Conservation (phyloP, 1,140 invertebrate genomes). For the Drosophila funebris region DNA sequence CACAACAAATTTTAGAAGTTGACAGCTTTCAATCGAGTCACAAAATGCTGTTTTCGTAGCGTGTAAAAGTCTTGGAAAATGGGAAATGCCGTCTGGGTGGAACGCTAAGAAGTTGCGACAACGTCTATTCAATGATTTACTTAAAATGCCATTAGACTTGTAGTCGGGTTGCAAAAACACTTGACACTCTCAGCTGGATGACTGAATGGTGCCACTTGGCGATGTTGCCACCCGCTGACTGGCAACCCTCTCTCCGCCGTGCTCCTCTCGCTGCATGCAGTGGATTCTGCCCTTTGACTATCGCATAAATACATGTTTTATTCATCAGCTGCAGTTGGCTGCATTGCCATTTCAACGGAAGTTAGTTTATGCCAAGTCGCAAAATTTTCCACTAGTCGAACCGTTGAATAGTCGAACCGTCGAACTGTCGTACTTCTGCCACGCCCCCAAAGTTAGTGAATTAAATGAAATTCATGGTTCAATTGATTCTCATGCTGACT, state of each 20-base stretch:
- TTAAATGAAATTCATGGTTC: constrained; percentile 66
- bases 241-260: neutral
- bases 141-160: constrained; percentile 61
- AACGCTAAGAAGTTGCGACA: constrained; percentile 7
- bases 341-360: constrained; percentile 51
- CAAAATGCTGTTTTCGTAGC: neutral
- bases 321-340: constrained; percentile 62
- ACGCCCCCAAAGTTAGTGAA: constrained; percentile 49
- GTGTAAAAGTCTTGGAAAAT: neutral
- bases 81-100: neutral
- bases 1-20: no score
- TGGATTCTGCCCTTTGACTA: constrained; percentile 11
- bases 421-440: neutral
- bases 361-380: constrained; percentile 64
- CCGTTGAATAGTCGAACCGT: neutral
- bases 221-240: neutral
- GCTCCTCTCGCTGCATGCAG: neutral
- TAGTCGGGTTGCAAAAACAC: constrained; percentile 44
- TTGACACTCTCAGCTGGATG: constrained; percentile 55
- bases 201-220: constrained; percentile 42
- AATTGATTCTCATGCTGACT: constrained; percentile 56
- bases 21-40: no score
- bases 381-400: constrained; percentile 36
- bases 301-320: constrained; percentile 67
- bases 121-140: constrained; percentile 48